Evolutionary conservation across 2,797 vertebrate species (phyloP).

Genomic region (Danio aesculapii): DNA sequence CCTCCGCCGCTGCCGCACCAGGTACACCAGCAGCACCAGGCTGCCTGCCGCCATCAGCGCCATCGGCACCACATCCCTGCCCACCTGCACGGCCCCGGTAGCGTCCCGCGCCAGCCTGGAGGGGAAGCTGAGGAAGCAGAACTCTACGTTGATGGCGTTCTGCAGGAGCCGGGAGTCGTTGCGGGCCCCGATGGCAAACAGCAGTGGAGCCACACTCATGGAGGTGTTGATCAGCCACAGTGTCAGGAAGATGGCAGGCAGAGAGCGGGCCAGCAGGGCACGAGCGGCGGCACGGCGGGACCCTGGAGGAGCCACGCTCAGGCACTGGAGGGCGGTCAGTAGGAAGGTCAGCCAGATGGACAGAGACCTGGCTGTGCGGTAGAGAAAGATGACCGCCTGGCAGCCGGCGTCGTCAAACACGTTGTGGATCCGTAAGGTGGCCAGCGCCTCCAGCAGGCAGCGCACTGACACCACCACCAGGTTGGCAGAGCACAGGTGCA

Average conservation of each 20-base stretch:
- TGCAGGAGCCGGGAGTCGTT: conserved; percentile 59
- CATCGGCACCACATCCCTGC: conserved; percentile 79
- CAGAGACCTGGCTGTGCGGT: conserved; percentile 75
- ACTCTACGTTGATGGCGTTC: conserved; percentile 74
- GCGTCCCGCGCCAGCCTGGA: conserved; percentile 66
- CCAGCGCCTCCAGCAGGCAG: conserved; percentile 75
- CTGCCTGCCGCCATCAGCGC: conserved; percentile 76
- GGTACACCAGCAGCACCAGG: conserved; percentile 75
- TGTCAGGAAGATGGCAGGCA: conserved; percentile 69
- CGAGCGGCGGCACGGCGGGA: conserved; percentile 71
- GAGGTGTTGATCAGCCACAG: conserved; percentile 77
- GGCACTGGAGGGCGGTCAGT: conserved; percentile 77
- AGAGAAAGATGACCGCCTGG: conserved; percentile 77
- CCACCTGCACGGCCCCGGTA: conserved; percentile 73
- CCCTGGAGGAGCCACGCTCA: conserved; percentile 76
- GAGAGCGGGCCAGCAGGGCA: conserved; percentile 54
- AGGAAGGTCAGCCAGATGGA: conserved; percentile 84
- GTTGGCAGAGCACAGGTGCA: conserved; percentile 77
- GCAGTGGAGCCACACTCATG: conserved; percentile 64
- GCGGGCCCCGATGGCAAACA: conserved; percentile 66
- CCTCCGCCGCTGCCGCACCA: conserved; percentile 76
- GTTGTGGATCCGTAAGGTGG: conserved; percentile 67
- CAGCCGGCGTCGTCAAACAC: conserved; percentile 74
- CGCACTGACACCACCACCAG: conserved; percentile 76
- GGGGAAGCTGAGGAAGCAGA: conserved; percentile 76